Evolutionary conservation across 2,888 invertebrate species (phyloP), one percentile per base, ranked within the genome.

Genomic region (Nomada hirtipes): DNA sequence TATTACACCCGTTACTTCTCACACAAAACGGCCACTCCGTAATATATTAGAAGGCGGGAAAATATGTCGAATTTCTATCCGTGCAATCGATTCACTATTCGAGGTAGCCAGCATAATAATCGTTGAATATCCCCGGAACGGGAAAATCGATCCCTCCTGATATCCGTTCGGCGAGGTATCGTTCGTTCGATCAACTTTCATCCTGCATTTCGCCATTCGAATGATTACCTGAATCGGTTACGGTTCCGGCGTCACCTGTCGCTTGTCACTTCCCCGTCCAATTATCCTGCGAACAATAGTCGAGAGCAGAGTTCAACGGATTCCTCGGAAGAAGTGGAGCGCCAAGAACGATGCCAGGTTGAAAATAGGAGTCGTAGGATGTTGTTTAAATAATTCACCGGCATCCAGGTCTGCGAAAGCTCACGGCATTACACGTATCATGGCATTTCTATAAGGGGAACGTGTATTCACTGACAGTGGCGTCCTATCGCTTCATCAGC

Each of bases 301-400:
- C 63, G 65, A 68, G 68, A 73, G 47, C 64, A 44, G 63, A 73
- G 83, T 84, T 79, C 68, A 87, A 86, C 75, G 82, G 72, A 82
- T 83, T 86, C 75, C 76, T 72, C 83, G 82, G 79, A 83, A 78
- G 82, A 79, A 83, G 74, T 76, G 73, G 79, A 69, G 53, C 76
- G 71, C 52, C 57, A 63, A 76, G 72, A 80, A 81, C 70, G 69
- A 69, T 67, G 78, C 72, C 81, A 75, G 77, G 52, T 79, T 84
- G 78, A 85, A 87, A 89, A 89, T 89, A 88, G 86, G 86, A 84
- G 67, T 61, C 80, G 77, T 76, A 76, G 81, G 84, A 83, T 76
- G 83, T 76, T 78, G 44, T 55, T 80, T 86, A 87, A 88, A 89
- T 89, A 88, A 88, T 88, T 89, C 71, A 89, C 81, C 59, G 50